Base-by-base conservation (phyloP, 2,888 invertebrate genomes). In the Apoda limacodes region DNA sequence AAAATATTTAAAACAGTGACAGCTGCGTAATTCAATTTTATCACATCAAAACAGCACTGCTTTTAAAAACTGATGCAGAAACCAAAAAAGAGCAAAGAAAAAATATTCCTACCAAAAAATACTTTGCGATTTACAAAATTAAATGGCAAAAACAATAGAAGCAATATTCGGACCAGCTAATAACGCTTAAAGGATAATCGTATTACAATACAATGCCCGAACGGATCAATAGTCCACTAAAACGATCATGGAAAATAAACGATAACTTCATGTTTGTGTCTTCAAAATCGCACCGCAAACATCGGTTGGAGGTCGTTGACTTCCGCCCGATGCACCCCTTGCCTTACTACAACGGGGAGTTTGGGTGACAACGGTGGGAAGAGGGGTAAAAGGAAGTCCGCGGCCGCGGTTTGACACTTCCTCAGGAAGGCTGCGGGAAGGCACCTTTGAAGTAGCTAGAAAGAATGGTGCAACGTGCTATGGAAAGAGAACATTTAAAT, bases 391-490 rank as follows among this genome's bases (percentile, higher is more conserved):
- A 33, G 57, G 75, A 71, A 76, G 71, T 65, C 61, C 65, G 61
- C 55, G 66, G 64, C 64, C 70, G 74, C 61, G 72, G 75, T 76
- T 74, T 70, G 69, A 72, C 74, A 72, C 75, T 72, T 78, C 78
- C 78, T 76, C 71, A 70, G 75, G 76, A 78, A 76, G 72, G 69
- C 17, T 17, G 17, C 5, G 17, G n/a, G n/a, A n/a, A n/a, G n/a
- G n/a, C n/a, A n/a, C 70, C 70, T 75, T 75, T 71, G 67, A 70
- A 60, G 68, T 65, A 52, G 48, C 54, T 53, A 54, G 50, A 53
- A 61, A 70, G 60, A 62, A 55, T 50, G n/a, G n/a, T n/a, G n/a
- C n/a, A n/a, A n/a, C 47, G n/a, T 17, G 17, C 12, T 13, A 25
- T 35, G 30, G 28, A 30, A 10, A 30, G 22, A 24, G 11, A 33